Percentiles rank a stretch among this genome's conserved stretches.
Evolutionary conservation across 2,888 invertebrate species (phyloP).

Genomic region (Drosophila mimetica): DNA sequence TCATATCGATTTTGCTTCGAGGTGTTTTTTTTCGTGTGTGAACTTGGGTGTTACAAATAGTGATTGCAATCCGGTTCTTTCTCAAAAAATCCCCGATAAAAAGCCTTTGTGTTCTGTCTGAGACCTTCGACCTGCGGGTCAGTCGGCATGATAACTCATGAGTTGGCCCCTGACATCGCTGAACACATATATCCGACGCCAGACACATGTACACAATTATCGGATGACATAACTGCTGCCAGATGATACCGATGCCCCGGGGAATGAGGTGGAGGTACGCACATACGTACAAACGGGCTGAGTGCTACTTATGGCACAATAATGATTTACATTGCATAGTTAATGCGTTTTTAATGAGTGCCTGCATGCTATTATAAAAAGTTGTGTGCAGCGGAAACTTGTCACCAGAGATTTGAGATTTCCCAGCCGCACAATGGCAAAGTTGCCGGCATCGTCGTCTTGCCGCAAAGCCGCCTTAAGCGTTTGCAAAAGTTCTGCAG

Average conservation of each 20-base stretch:
- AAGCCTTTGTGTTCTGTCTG: conserved; percentile 6
- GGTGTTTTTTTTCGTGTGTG: no score
- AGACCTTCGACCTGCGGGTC: conserved; percentile 10
- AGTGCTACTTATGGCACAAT: conserved; percentile 61
- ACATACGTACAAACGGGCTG: conserved; percentile 5
- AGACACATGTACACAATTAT: conserved; percentile 10
- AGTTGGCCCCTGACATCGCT: conserved; percentile 11
- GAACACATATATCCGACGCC: conserved; percentile 1
- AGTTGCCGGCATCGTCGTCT: conserved; percentile 51
- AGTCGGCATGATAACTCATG: conserved; percentile 26
- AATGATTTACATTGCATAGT: conserved; percentile 70
- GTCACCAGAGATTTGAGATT: conserved; percentile 59
- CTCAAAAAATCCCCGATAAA: no score
- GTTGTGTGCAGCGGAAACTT: conserved; percentile 62
- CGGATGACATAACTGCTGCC: conserved; percentile 10
- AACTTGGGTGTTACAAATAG: no score
- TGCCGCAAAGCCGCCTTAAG: conserved; percentile 75
- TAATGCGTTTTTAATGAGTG: conserved; percentile 76
- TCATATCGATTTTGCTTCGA: no score
- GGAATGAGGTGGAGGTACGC: conserved; percentile 2
- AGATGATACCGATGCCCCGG: conserved; percentile 20
- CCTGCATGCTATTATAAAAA: conserved; percentile 54
- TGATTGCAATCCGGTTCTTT: no score
- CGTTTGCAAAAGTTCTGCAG: conserved; percentile 62
- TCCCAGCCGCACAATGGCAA: conserved; percentile 47